These are phyloP conservation scores for Muscidifurax raptorellus DNA, from an alignment of 1,140 invertebrate species.

Conservation along the genomic window DNA sequence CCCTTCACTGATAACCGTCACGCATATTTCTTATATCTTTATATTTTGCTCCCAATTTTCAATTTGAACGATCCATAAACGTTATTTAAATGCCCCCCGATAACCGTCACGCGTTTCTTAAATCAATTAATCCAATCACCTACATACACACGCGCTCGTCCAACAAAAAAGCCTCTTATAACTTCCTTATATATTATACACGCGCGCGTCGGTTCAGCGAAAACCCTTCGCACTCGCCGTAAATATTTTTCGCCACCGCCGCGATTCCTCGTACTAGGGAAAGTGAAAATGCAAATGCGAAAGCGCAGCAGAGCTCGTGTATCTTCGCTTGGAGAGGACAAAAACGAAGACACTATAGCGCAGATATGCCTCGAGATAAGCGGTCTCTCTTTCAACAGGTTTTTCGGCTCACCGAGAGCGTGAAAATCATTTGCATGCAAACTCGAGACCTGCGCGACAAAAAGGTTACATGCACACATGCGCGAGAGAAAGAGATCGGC, in stretches of 20 bases:
- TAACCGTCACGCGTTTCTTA: no score
- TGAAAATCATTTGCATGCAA: conserved; percentile 49
- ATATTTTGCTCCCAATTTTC: no score
- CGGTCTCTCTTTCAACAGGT: conserved; percentile 7
- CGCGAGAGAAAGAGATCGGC: not conserved
- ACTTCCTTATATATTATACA: not conserved
- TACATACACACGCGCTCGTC: no score
- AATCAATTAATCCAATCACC: no score
- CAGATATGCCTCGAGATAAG: conserved; percentile 17
- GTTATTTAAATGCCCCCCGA: no score
- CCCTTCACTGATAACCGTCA: no score
- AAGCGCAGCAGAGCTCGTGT: not conserved
- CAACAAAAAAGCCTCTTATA: not conserved
- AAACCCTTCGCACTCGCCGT: not conserved
- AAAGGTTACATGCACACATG: conserved; percentile 1
- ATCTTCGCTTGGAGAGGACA: not conserved
- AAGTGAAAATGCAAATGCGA: conserved; percentile 17
- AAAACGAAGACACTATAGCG: not conserved
- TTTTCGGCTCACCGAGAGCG: not conserved
- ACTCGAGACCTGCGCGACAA: conserved; percentile 34
- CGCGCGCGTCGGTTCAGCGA: not conserved
- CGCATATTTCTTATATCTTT: no score
- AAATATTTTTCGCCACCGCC: not conserved
- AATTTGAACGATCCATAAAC: no score
- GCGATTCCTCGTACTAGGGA: not conserved